Base-by-base conservation (phyloP, 2,113 vertebrate species). In the Ranitomeya variabilis region DNA sequence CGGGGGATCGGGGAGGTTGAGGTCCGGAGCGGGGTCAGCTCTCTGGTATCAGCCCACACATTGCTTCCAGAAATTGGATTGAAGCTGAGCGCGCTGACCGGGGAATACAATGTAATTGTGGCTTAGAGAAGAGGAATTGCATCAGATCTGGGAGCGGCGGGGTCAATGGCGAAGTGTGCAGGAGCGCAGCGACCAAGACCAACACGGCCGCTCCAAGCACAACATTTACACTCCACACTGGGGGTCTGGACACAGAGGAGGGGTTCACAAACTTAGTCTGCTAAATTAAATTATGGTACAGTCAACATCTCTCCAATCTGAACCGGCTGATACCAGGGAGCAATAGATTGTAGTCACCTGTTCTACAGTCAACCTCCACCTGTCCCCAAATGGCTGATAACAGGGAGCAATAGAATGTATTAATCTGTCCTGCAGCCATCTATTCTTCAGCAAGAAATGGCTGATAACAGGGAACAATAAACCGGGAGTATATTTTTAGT, bases 91-190 rank as follows among this genome's bases (percentile, higher is more conserved):
- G 19, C 18, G n/a, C 54, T 14, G 60, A 12, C 18, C 31, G 54
- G 79, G 79, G 45, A 82, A 87, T 76, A 71, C 80, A 87, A 87
- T 69, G 60, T 82, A 73, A 87, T 73, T 87, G 60, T 18, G 18
- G 31, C 45, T 78, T 78, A 80, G 77, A 71, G 69, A 45, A 21
- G 26, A 59, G 64, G 67, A 67, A 82, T 81, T 66, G 23, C 54
- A 60, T 81, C 66, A 82, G 79, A 81, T 54, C 86, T n/a, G n/a
- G 14, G n/a, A 54, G 62, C 69, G 69, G 69, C 69, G 86, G 62
- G 64, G 45, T 87, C 80, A 87, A 87, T 62, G n/a, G 64, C 8
- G 31, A 45, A 54, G 16, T 52, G 62, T 19, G 15, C 9, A 13
- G 13, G 23, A 31, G 52, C 15, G 19, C 19, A 60, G 26, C 31